phyloP scores from a whole-genome alignment of 1,140 invertebrate species.

The Triops cancriformis region DNA sequence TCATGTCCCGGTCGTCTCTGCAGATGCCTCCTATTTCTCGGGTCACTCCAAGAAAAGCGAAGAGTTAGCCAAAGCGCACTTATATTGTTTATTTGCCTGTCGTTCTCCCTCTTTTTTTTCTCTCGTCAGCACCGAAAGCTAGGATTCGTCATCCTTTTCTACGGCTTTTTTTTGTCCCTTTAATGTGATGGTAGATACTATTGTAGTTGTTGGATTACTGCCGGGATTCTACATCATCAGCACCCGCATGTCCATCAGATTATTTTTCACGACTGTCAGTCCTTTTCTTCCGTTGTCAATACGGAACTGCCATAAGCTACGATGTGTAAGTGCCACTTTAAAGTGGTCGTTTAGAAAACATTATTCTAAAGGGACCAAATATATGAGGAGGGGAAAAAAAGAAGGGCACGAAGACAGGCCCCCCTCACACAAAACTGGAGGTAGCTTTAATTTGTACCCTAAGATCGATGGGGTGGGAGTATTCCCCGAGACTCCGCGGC shows the following conservation, averaged over 20 bases:
- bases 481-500: constrained; percentile 1
- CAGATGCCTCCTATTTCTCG: constrained; percentile 1
- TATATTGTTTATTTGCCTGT: not conserved
- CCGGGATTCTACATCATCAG: not conserved
- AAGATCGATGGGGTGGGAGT: not conserved
- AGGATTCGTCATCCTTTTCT: not conserved
- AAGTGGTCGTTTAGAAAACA: not conserved
- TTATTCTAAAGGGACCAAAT: not conserved
- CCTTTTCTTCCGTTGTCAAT: not conserved
- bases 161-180: not conserved
- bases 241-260: not conserved
- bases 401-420: not conserved
- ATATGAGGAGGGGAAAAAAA: not conserved
- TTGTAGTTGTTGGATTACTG: constrained; percentile 6
- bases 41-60: not conserved
- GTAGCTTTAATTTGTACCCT: not conserved
- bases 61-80: not conserved
- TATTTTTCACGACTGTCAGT: not conserved
- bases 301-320: not conserved
- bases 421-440: not conserved
- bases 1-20: not conserved
- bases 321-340: not conserved
- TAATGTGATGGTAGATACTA: not conserved
- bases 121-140: not conserved
- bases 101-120: not conserved